Evolutionary conservation across 2,113 vertebrate species (phyloP), one percentile per base, ranked within the genome.

Genomic region (Vimba vimba): DNA sequence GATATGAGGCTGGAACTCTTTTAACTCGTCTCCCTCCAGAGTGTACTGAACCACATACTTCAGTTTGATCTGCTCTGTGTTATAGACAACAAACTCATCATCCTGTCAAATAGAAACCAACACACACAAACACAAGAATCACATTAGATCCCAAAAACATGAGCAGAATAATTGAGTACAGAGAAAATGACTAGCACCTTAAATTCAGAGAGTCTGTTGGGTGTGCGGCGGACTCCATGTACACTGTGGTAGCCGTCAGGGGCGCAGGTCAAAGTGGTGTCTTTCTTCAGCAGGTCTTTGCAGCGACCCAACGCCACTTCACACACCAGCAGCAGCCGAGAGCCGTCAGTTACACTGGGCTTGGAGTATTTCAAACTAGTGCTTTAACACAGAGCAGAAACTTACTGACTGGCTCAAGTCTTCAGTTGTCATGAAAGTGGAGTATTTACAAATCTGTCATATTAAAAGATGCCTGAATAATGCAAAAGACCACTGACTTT

Each of bases 41-140:
- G 79, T 93, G 93, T 95, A 96, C 87, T 93, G 96, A 82, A 97
- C 91, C 88, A 97, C 91, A 2, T 97, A 97, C 84, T 92, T 96
- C 64, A 97, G 94, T 91, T 94, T 95, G 89, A 97, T 91, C 91
- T 97, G 96, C 68, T 93, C 94, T 0, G 94, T 92, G 86, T 94
- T 95, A 93, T 97, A 98, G 17, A 97, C 95, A 82, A 96, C 96
- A 86, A 95, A 97, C 92, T 97, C 96, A 66, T 98, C 95, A 90
- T 96, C 96, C 96, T 98, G 90, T 2, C 83, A 79, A 15, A 87
- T 17, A 82, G 4, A 79, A 36, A 64, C 6, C 57, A 80, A 30
- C 50, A 1, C 25, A 59, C 30, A 60, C 4, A 21, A 55, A 74
- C 8, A 36, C 71, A 83, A 11, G 45, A 3, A 15, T 23, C 27